Percentiles rank a stretch among this genome's conserved stretches.
Conservation (phyloP, 2,797 vertebrate genomes). For the Sardinella longiceps region DNA sequence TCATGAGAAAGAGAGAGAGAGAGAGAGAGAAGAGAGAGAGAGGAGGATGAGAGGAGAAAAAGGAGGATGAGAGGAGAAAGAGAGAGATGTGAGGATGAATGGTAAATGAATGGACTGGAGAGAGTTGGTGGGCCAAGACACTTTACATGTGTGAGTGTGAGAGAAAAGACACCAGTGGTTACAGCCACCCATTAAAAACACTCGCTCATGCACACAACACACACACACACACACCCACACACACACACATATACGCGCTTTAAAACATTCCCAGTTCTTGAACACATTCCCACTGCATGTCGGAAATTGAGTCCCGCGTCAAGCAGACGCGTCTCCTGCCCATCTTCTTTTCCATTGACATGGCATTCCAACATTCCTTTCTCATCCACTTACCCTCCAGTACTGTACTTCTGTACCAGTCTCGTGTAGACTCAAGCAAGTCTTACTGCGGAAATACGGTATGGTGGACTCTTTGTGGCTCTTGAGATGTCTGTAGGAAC, state of each 20-base stretch:
- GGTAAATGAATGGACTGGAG: conserved; percentile 20
- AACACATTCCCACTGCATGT: conserved; percentile 31
- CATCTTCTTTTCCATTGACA: neutral
- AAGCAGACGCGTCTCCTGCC: neutral
- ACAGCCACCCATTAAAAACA: conserved; percentile 39
- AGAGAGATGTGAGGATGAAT: conserved; percentile 21
- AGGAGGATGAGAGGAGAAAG: neutral
- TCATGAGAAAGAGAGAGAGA: conserved; percentile 33
- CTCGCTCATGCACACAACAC: conserved; percentile 25
- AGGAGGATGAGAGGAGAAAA: neutral
- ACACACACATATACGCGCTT: neutral
- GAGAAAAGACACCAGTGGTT: conserved; percentile 21
- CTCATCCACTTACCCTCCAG: conserved; percentile 1
- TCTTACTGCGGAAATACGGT: neutral
- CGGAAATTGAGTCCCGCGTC: neutral
- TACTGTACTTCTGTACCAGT: neutral
- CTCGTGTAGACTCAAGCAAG: neutral
- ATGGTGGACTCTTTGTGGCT: neutral
- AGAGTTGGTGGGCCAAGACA: conserved; percentile 14
- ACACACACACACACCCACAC: conserved; percentile 4
- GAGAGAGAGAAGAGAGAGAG: neutral
- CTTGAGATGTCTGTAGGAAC: conserved; percentile 15
- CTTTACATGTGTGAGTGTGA: conserved; percentile 30
- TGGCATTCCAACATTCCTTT: neutral
- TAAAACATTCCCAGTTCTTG: neutral